Percentiles rank a stretch among this genome's conserved stretches.
Conservation (phyloP, 37 sponge, comb jelly and placozoan genomes). For the Oopsacas minuta region DNA sequence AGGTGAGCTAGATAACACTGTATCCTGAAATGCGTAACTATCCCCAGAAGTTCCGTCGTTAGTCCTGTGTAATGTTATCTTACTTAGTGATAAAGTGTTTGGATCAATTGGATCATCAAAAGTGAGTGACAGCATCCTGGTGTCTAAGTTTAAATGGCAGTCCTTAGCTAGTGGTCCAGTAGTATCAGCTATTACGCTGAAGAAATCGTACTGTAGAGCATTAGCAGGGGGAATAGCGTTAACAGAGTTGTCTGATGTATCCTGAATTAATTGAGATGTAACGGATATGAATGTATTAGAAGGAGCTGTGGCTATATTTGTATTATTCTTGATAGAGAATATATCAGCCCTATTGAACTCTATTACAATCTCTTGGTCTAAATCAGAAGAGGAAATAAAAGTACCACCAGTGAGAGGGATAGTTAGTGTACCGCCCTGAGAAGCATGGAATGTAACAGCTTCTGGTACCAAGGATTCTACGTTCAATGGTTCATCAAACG, state of each 20-base stretch:
- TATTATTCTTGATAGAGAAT: background rate
- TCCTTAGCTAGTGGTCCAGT: background rate
- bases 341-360: background rate
- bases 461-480: background rate
- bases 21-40: background rate
- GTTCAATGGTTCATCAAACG: background rate
- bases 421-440: background rate
- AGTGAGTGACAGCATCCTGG: conserved; percentile 18
- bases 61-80: conserved; percentile 18
- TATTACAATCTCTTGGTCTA: background rate
- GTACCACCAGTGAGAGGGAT: background rate
- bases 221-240: background rate
- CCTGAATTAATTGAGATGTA: background rate
- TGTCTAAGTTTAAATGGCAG: conserved; percentile 15
- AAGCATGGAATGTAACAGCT: background rate
- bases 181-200: conserved; percentile 3
- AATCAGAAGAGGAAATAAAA: background rate
- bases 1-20: background rate
- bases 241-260: background rate
- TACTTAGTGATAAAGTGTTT: background rate
- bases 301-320: background rate
- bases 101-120: conserved; percentile 27
- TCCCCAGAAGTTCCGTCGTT: background rate
- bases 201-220: background rate
- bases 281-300: background rate